Evolutionary conservation across 92 coral and sea anemone species (phyloP).

Genomic region (Palythoa grandis): DNA sequence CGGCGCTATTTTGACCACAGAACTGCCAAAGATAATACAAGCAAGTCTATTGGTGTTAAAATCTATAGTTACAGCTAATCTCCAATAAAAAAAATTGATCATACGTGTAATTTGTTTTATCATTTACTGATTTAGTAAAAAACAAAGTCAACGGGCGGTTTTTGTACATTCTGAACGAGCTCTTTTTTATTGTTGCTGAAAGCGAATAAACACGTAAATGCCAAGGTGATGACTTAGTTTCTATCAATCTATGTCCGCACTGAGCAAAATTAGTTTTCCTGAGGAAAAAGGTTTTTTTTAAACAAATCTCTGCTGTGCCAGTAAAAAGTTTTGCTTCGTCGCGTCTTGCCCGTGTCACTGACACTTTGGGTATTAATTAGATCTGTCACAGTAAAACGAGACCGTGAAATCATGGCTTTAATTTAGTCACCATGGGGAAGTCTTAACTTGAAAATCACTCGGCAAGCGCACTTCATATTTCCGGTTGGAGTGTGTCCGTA

Average conservation of each 20-base stretch:
- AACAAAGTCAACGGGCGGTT: not conserved
- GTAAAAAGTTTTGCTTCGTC: not conserved
- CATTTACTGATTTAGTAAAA: not conserved
- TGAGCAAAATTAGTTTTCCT: not conserved
- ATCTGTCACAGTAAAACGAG: conserved; percentile 25
- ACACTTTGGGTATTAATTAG: conserved; percentile 31
- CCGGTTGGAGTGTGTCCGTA: conserved; percentile 37
- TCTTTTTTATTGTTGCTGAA: not conserved
- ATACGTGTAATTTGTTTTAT: not conserved
- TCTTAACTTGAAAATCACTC: conserved; percentile 31
- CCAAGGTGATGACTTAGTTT: not conserved
- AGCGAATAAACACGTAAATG: not conserved
- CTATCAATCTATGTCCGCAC: not conserved
- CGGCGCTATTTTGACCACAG: not conserved
- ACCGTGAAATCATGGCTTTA: conserved; percentile 38
- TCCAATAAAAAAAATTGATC: not conserved
- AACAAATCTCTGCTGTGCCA: not conserved
- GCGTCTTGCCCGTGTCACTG: not conserved
- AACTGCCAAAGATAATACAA: not conserved
- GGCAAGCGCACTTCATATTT: conserved; percentile 23
- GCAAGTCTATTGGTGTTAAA: not conserved
- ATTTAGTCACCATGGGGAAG: conserved; percentile 29
- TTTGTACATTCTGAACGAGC: not conserved
- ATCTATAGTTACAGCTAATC: not conserved
- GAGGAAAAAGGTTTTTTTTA: not conserved